Base-by-base conservation (phyloP, 2,113 vertebrate genomes). In the Patagioenas fasciata region DNA sequence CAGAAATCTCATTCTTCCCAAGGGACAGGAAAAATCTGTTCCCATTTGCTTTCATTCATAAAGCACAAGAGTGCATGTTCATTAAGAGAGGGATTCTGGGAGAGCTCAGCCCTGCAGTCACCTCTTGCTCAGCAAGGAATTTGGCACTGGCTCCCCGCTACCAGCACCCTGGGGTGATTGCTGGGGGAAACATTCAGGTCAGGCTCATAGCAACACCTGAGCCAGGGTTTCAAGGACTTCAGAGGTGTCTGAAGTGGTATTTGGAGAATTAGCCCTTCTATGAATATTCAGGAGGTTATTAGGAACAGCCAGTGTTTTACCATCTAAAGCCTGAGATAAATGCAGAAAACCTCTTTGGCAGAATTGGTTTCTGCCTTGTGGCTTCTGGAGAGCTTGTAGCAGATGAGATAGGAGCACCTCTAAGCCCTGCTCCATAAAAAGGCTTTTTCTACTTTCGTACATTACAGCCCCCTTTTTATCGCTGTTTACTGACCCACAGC, bases 141-240 rank as follows among this genome's bases (percentile, higher is more conserved):
- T 91, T 13, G 50, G 57, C 31, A 79, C 26, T 0, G 0, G 25
- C 61, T 62, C 32, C 29, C 38, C 0, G 1, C 32, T 51, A 19
- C 62, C 51, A 61, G 40, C 57, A 19, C 10, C 29, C 36, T 6
- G 51, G 11, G 34, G 12, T 8, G 29, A n/a, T 70, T 29, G 8
- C 61, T 32, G 36, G 4, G 40, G 36, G 31, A 25, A 79, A 34
- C 7, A 2, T 32, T 54, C 34, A 12, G 50, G 11, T 6, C 61
- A 5, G 11, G 38, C 54, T 70, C 64, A 44, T 6, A 67, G 40
- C 50, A 42, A 21, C 16, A 80, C 36, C 44, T 15, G 15, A 70
- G 56, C 17, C 23, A 48, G 44, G 29, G n/a, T 18, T 21, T 75
- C 44, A 62, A 75, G 25, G 29, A 16, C 25, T 47, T 74, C 40